Evolutionary conservation across 2,113 vertebrate species (phyloP).

Genomic region (Dolichallabes microphthalmus): DNA sequence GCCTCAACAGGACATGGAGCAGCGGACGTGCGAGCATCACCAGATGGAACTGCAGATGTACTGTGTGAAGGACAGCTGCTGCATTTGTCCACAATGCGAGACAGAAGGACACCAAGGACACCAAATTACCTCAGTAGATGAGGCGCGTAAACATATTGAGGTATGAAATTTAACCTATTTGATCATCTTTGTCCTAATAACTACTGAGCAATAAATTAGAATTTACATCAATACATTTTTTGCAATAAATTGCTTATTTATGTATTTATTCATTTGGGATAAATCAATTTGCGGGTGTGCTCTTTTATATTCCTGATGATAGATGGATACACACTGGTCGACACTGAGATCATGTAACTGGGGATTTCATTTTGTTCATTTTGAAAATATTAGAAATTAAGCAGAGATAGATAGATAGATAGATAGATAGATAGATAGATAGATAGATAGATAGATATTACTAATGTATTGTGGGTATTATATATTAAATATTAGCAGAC

Average conservation of each 20-base stretch:
- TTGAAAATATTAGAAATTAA: neutral
- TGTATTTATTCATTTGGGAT: neutral
- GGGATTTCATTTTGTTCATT: neutral
- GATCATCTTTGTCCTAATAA: neutral
- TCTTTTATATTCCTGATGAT: neutral
- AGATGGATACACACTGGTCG: neutral
- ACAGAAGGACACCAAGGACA: slow-evolving; percentile 58
- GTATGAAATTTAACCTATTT: slow-evolving; percentile 45
- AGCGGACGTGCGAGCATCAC: slow-evolving; percentile 73
- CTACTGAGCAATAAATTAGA: neutral
- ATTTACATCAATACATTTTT: neutral
- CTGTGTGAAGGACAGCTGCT: slow-evolving; percentile 70
- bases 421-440: too few relatives aligned
- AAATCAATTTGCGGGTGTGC: neutral
- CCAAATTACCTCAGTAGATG: slow-evolving; percentile 48
- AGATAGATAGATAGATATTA: too few relatives aligned
- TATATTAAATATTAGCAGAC: neutral
- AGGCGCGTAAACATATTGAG: slow-evolving; percentile 71
- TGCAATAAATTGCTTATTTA: neutral
- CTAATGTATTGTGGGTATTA: neutral
- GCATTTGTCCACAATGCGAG: slow-evolving; percentile 77
- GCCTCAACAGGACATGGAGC: slow-evolving; percentile 72
- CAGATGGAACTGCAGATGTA: slow-evolving; percentile 76
- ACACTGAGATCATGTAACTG: neutral
- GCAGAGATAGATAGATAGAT: too few relatives aligned